phyloP scores from a whole-genome alignment of 2,797 vertebrate genomes.

The Oreortyx pictus region DNA sequence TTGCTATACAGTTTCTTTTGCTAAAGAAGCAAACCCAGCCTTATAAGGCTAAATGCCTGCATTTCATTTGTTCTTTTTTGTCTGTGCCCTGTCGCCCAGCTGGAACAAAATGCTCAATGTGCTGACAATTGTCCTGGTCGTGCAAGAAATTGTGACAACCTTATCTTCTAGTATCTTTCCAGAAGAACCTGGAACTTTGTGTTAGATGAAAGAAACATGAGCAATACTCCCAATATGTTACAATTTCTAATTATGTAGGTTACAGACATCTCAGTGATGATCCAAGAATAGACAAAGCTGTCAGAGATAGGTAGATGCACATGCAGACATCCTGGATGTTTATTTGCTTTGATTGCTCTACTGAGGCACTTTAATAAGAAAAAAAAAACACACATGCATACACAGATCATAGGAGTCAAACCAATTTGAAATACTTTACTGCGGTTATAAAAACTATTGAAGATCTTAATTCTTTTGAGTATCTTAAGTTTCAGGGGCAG shows the following conservation, averaged over 20 bases:
- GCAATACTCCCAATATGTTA: neutral
- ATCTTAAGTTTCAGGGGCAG: slow-evolving; percentile 1
- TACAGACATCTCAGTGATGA: neutral
- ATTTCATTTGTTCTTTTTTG: neutral
- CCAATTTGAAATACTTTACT: neutral
- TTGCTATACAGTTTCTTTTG: neutral
- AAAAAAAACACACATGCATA: neutral
- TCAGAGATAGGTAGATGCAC: neutral
- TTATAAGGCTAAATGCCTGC: neutral
- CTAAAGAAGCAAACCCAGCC: neutral
- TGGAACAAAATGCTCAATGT: too few species aligned
- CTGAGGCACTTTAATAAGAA: neutral
- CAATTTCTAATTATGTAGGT: neutral
- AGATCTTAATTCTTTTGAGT: slow-evolving; percentile 42
- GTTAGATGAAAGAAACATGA: neutral
- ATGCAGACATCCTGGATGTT: neutral
- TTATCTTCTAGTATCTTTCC: neutral
- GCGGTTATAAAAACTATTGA: neutral
- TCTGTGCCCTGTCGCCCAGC: neutral
- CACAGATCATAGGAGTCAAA: neutral
- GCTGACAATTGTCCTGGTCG: neutral
- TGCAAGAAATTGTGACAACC: neutral
- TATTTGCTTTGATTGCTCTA: neutral
- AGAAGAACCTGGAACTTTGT: neutral
- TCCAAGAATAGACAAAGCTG: neutral